Conservation (phyloP, 2,888 invertebrate genomes). For the Lepidochrysops patricia region DNA sequence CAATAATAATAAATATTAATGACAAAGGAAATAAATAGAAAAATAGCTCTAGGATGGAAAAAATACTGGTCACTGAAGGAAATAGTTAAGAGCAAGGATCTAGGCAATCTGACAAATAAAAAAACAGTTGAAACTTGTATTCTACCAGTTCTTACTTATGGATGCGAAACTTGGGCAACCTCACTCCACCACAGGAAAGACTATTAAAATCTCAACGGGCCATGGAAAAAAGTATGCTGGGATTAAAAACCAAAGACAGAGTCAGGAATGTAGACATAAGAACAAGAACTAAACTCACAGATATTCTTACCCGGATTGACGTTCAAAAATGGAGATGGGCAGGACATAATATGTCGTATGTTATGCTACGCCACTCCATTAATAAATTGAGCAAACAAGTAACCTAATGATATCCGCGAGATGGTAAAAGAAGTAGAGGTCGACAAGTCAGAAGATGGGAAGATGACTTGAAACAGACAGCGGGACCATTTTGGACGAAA, state of each 20-base stretch:
- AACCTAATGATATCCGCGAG: no score
- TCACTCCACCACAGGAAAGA: not conserved
- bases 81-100: no score
- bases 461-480: not conserved
- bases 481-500: not conserved
- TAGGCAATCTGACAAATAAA: no score
- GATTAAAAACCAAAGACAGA: not conserved
- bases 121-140: slow-evolving; percentile 12
- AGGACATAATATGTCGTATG: no score
- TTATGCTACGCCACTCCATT: no score
- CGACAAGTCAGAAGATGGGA: not conserved
- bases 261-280: not conserved
- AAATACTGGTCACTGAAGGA: no score
- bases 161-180: slow-evolving; percentile 5
- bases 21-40: slow-evolving; percentile 21
- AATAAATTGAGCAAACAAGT: no score
- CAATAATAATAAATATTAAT: no score
- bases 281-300: slow-evolving; percentile 1
- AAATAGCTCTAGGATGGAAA: slow-evolving; percentile 20
- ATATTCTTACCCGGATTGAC: not conserved
- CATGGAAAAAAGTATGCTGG: not conserved
- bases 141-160: slow-evolving; percentile 5
- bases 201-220: slow-evolving; percentile 1
- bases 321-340: not conserved
- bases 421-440: not conserved